Conservation (phyloP, 2,888 invertebrate species). For the Agrochola lota region DNA sequence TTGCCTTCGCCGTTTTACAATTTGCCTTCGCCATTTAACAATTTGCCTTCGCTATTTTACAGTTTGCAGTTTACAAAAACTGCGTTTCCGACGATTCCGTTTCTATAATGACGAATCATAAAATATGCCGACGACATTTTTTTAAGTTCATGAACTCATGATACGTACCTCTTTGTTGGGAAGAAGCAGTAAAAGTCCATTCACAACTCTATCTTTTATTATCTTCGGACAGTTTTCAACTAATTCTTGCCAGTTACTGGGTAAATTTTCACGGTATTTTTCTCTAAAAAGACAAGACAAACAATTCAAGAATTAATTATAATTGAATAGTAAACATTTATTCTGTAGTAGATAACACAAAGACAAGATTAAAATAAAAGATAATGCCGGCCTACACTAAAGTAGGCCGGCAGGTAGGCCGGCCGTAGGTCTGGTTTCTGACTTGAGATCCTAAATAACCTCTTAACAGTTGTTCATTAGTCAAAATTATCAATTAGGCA, state of each 20-base stretch:
- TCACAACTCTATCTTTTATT: constrained; percentile 88
- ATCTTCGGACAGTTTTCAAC: constrained; percentile 90
- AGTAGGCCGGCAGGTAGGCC: not conserved
- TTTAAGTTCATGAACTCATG: not conserved
- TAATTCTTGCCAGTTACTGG: constrained; percentile 92
- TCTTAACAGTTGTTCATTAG: not conserved
- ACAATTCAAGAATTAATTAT: not conserved
- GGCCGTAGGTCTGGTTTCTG: not conserved
- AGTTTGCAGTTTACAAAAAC: not conserved
- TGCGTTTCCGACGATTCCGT: not conserved
- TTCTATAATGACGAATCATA: not conserved
- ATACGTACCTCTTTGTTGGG: constrained; percentile 83
- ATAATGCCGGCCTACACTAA: not conserved
- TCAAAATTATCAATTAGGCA: no score
- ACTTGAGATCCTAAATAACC: not conserved
- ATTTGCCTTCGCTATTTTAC: not conserved
- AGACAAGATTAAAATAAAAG: not conserved
- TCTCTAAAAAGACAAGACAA: constrained; percentile 84
- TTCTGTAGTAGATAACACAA: not conserved
- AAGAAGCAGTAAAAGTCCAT: constrained; percentile 87
- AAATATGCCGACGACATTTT: not conserved
- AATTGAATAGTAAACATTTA: not conserved
- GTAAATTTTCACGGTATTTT: constrained; percentile 92
- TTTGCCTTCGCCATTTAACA: not conserved
- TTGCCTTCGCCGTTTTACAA: not conserved